Conservation (phyloP, 2,888 invertebrate genomes). For the Cenopis cana region DNA sequence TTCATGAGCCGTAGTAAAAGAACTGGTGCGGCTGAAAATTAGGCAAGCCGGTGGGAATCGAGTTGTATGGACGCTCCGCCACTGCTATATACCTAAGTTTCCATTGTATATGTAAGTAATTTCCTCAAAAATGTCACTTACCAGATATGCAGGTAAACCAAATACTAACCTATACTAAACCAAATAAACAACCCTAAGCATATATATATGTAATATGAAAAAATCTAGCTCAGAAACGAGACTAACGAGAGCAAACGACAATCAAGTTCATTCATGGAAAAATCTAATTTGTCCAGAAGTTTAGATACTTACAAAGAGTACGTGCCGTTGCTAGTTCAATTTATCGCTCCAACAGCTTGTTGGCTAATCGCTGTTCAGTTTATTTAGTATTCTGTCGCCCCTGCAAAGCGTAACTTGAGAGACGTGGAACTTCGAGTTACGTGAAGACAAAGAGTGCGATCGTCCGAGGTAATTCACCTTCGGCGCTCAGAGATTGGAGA, state of each 20-base stretch:
- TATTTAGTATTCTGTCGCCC: slow-evolving; percentile 43
- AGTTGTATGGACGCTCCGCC: too few relatives aligned
- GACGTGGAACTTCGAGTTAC: slow-evolving; percentile 34
- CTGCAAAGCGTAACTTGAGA: slow-evolving; percentile 34
- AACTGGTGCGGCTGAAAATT: too few relatives aligned
- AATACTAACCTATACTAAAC: too few relatives aligned
- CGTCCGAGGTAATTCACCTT: slow-evolving; percentile 50
- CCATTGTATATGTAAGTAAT: too few relatives aligned
- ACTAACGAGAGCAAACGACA: slow-evolving; percentile 5
- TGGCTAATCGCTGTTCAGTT: slow-evolving; percentile 37
- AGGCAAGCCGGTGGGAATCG: too few relatives aligned
- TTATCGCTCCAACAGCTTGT: slow-evolving; percentile 25
- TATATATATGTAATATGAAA: not conserved
- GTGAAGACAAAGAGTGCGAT: slow-evolving; percentile 51
- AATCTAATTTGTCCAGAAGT: slow-evolving; percentile 21
- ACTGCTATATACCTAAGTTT: too few relatives aligned
- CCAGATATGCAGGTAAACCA: too few relatives aligned
- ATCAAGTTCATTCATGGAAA: slow-evolving; percentile 26
- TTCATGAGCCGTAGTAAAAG: too few relatives aligned
- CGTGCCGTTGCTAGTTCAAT: slow-evolving; percentile 17
- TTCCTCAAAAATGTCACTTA: not conserved
- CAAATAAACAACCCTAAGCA: not conserved
- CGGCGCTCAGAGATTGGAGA: slow-evolving; percentile 51
- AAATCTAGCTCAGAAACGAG: not conserved
- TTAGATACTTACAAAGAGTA: slow-evolving; percentile 11